These are phyloP conservation scores for Cantharis flavilabris DNA, from an alignment of 2,888 invertebrate genomes.

Conservation along the genomic window DNA sequence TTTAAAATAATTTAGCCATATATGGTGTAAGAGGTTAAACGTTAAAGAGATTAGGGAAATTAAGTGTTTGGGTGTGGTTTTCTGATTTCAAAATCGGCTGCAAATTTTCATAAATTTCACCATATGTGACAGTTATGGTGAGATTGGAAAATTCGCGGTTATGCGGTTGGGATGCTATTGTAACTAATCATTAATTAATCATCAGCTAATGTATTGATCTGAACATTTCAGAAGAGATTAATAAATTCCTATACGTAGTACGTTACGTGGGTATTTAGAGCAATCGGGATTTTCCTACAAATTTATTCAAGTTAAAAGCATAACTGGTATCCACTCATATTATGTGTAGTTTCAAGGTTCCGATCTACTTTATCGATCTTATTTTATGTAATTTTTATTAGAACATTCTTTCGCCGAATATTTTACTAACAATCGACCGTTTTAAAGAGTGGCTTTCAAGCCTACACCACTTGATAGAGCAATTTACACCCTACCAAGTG, in stretches of 20 bases:
- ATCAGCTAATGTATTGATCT: not conserved
- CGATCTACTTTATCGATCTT: not conserved
- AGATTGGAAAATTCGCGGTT: not conserved
- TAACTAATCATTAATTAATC: too few relatives aligned
- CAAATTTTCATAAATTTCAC: not conserved
- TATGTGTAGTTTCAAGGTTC: not conserved
- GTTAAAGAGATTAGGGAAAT: not conserved
- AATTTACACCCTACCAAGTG: too few relatives aligned
- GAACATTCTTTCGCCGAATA: not conserved
- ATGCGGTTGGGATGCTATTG: not conserved
- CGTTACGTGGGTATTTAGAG: not conserved
- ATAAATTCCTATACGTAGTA: not conserved
- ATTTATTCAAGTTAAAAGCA: not conserved
- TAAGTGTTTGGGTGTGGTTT: not conserved
- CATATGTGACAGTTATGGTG: not conserved
- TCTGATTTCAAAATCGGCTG: not conserved
- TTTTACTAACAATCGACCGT: not conserved
- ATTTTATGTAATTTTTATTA: not conserved
- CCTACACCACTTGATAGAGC: too few relatives aligned
- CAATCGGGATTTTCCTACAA: not conserved
- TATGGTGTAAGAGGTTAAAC: not conserved
- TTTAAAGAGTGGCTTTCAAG: too few relatives aligned
- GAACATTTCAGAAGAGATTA: not conserved
- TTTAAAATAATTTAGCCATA: not conserved
- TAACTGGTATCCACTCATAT: not conserved